Conservation (phyloP, 2,113 vertebrate genomes). For the Spermophilus dauricus region DNA sequence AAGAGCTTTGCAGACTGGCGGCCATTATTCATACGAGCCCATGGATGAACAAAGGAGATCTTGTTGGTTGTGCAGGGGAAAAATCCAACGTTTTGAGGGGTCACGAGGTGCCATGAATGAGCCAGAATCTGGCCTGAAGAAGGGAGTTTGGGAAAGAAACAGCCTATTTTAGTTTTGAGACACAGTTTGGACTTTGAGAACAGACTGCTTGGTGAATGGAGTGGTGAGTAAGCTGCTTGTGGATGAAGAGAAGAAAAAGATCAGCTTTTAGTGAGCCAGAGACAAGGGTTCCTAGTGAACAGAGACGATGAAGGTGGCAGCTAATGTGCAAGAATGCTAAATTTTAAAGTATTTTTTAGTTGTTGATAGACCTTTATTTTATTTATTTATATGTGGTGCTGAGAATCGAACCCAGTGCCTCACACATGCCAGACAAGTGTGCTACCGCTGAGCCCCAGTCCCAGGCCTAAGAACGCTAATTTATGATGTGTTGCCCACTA, state of each 20-base stretch:
- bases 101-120: background rate
- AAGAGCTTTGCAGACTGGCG: background rate
- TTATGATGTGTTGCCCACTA: background rate
- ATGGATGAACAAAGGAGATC: background rate
- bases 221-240: background rate
- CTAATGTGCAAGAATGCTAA: background rate
- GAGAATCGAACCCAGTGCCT: too few species aligned
- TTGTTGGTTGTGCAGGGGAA: background rate
- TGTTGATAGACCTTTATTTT: too few species aligned
- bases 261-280: background rate
- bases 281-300: background rate
- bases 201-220: background rate
- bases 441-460: too few species aligned
- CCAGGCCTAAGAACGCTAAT: background rate
- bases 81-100: background rate
- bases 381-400: too few species aligned
- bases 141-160: background rate
- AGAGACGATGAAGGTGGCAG: rapidly evolving
- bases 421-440: too few species aligned
- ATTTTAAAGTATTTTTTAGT: too few species aligned
- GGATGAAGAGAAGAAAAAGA: background rate
- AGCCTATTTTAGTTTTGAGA: conserved; percentile 18
- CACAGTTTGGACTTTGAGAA: conserved; percentile 6
- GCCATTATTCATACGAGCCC: background rate
- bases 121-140: background rate